Evolutionary conservation across 2,888 invertebrate species (phyloP), one percentile per base, ranked within the genome.

Genomic region (Eupeodes latifasciatus): DNA sequence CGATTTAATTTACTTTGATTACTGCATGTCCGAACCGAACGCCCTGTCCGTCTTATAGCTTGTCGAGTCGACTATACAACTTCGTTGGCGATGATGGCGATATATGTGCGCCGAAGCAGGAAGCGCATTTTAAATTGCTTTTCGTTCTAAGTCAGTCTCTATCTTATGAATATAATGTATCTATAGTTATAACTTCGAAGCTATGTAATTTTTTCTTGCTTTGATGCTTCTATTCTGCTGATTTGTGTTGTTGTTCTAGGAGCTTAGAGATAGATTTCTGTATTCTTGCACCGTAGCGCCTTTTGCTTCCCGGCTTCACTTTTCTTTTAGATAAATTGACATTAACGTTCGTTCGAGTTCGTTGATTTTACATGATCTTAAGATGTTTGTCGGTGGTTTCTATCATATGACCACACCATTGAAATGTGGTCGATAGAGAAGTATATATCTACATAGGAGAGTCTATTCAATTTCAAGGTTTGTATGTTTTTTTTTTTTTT

Each of bases 1-100:
- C 78, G 78, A 88, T 88, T 88, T 88, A 88, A 88, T 88, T 88
- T 88, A 88, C 88, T 85, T 88, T 88, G 88, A 88, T 88, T 88
- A 53, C 88, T 75, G 85, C 71, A 81, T 88, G 88, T 88, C 88
- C 88, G 88, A 88, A 81, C 88, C 88, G 88, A 88, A 81, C 75
- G 75, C 88, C 85, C 71, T 85, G 85, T 69, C 85, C 88, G 81
- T 85, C 78, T 74, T 27, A 27, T 66, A 78, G 88, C 81, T 78
- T 75, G 59, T 36, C 34, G 49, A 49, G 14, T 40, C 40, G 40
- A 40, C 40, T 40, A 27, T 27, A 40, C 87, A 78, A 67, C 81
- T 47, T 61, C 51, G 78, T 14, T 64, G 83, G 67, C 77, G 81
- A 76, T 72, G 40, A 40, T 40, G 40, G 40, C 55, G 78, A 12